A percentile compares a stretch with the other conserved stretches of the same genome.
Conservation (phyloP, 2,113 vertebrate genomes). For the Notarius lentiginosus region DNA sequence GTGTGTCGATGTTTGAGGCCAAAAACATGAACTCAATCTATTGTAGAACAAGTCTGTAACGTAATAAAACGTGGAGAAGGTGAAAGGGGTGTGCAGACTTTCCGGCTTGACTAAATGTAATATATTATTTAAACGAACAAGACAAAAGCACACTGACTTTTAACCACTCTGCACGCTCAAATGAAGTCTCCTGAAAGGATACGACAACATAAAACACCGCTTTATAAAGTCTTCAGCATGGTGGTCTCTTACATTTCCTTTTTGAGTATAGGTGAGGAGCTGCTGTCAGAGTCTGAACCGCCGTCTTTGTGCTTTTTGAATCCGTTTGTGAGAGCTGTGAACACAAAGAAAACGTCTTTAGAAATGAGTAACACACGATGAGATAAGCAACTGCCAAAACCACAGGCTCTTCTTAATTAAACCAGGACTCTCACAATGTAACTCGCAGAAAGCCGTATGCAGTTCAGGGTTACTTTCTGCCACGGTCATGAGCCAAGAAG, state of each 20-base stretch:
- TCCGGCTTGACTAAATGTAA: no score
- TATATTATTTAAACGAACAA: neutral
- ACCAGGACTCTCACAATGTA: neutral
- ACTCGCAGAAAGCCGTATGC: neutral
- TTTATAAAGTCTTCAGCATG: neutral
- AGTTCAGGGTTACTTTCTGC: neutral
- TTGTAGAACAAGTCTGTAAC: no score
- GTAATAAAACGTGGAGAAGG: no score
- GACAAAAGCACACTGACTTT: neutral
- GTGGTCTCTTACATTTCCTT: constrained; percentile 79
- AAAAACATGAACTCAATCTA: no score
- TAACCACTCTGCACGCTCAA: neutral
- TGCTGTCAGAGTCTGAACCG: constrained; percentile 81
- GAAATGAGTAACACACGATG: neutral
- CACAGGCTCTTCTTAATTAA: neutral
- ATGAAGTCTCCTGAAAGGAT: neutral
- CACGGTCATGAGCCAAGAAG: neutral
- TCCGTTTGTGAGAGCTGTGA: constrained; percentile 87
- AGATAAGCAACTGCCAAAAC: constrained; percentile 9
- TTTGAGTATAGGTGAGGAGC: constrained; percentile 76
- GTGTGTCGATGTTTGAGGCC: no score
- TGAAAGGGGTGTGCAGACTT: no score
- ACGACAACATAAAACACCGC: neutral
- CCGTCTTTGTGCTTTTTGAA: constrained; percentile 78
- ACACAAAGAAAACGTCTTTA: constrained; percentile 2